These are phyloP conservation scores for Harpagoxenus sublaevis DNA, from an alignment of 2,888 invertebrate species.

Conservation along the genomic window DNA sequence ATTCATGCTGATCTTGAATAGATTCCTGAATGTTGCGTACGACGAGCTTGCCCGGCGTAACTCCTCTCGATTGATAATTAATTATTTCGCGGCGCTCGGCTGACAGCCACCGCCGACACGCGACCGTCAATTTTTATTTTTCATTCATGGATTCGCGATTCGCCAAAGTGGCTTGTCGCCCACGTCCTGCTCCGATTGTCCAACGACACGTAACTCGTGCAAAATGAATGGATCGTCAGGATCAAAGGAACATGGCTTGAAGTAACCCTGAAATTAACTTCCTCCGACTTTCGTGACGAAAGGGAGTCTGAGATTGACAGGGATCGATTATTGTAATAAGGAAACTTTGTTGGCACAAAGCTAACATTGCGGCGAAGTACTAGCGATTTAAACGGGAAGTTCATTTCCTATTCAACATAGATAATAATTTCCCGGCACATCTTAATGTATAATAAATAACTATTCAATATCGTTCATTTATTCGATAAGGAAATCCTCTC, in stretches of 20 bases:
- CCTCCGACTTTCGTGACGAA: conserved; percentile 33
- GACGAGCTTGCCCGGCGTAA: background rate
- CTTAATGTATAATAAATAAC: background rate
- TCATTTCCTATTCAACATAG: conserved; percentile 15
- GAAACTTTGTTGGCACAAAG: conserved; percentile 16
- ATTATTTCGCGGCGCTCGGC: conserved; percentile 26
- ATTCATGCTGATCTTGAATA: conserved; percentile 27
- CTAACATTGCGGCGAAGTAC: conserved; percentile 12
- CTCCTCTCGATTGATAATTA: conserved; percentile 21
- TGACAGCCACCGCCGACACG: conserved; percentile 8
- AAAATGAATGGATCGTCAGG: conserved; percentile 35
- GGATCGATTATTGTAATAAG: conserved; percentile 39
- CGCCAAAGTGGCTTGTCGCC: conserved; percentile 2
- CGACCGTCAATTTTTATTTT: conserved; percentile 45
- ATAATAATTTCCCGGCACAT: conserved; percentile 3
- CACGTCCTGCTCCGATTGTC: conserved; percentile 23
- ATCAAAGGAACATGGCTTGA: conserved; percentile 20
- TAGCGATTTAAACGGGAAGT: background rate
- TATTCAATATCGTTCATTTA: background rate
- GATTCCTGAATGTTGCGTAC: background rate
- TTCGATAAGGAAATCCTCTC: background rate
- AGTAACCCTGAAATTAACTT: conserved; percentile 25
- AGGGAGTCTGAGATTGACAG: conserved; percentile 20
- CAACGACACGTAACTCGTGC: conserved; percentile 27
- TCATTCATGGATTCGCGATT: conserved; percentile 27